A percentile compares a stretch with the other conserved stretches of the same genome.
These are phyloP conservation scores for Erebia aethiops DNA, from an alignment of 2,888 invertebrate species.

Conservation along the genomic window DNA sequence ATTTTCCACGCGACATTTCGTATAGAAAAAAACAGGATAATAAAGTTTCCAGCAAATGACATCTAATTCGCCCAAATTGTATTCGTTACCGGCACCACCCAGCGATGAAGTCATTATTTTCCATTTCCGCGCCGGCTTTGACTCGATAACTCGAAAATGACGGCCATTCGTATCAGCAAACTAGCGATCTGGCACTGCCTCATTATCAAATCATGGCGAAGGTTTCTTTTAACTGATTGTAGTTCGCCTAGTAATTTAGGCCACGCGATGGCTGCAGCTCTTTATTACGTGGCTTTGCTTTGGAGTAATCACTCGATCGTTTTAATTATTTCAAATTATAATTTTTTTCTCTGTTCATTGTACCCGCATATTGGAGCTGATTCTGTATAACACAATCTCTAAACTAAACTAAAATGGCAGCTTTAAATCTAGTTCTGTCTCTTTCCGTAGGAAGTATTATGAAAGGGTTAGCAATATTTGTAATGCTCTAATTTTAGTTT, in stretches of 20 bases:
- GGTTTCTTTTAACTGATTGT: constrained; percentile 14
- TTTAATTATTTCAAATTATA: too few species aligned
- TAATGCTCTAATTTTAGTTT: too few species aligned
- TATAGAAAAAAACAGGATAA: constrained; percentile 39
- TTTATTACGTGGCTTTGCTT: too few species aligned
- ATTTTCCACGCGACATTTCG: constrained; percentile 5
- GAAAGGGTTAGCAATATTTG: too few species aligned
- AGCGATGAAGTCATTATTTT: constrained; percentile 80
- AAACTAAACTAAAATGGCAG: too few species aligned
- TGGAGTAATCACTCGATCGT: background rate
- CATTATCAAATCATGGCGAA: constrained; percentile 66
- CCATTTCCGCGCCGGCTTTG: constrained; percentile 69
- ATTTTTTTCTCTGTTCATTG: too few species aligned
- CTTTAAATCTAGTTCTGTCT: too few species aligned
- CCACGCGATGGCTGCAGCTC: constrained; percentile 9
- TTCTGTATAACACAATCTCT: too few species aligned
- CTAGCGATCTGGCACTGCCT: constrained; percentile 64
- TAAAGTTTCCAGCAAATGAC: constrained; percentile 65
- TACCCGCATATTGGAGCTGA: too few species aligned
- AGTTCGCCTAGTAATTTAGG: constrained; percentile 22
- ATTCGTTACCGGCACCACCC: constrained; percentile 66
- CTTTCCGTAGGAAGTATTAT: too few species aligned
- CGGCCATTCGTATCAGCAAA: constrained; percentile 70
- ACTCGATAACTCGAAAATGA: constrained; percentile 83
- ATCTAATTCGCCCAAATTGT: constrained; percentile 76